Evolutionary conservation across 2,797 vertebrate genomes (phyloP), one percentile per base, ranked within the genome.

Genomic region (Apogon hyalosoma): DNA sequence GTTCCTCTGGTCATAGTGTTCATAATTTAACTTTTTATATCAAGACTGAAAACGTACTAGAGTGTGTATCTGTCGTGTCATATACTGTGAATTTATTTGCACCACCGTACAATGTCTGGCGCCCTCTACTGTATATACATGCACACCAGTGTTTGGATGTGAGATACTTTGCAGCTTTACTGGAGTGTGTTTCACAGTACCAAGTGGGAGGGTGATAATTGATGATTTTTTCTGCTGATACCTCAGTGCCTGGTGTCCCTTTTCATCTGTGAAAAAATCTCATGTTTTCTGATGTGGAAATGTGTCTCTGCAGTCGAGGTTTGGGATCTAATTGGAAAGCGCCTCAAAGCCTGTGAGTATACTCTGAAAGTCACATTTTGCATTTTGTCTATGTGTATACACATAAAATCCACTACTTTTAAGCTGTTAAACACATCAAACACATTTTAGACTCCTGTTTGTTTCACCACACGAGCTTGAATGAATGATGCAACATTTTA

Each of bases 191-290:
- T 28, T 28, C 24, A 64, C 8, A 45, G n/a, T 24, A 56, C 68
- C 19, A 24, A 55, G 58, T 73, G 51, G 71, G 58, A 59, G 63
- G 57, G 43, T 54, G 73, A 76, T 79, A 36, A 72, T 69, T 69
- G 58, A 63, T 56, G 48, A 52, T 50, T 43, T 33, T 64, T 28
- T 42, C 54, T 54, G 41, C 38, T 57, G 68, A 16, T 50, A 62
- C 69, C 53, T 69, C 39, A 6, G 43, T 52, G 68, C 65, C 60
- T 56, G 33, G 28, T 42, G 28, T 52, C 39, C 16, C 31, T 12
- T 19, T 63, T 40, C 48, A 69, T 64, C 43, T 62, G 48, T 21
- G 19, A 21, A 21, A 38, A 33, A 24, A 5, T 11, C 67, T 85
- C 14, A 19, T 60, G 54, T 72, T 78, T 57, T 71, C 58, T 70